These are phyloP conservation scores for Psammodynastes pulverulentus DNA, from an alignment of 2,113 vertebrate species.

Conservation along the genomic window DNA sequence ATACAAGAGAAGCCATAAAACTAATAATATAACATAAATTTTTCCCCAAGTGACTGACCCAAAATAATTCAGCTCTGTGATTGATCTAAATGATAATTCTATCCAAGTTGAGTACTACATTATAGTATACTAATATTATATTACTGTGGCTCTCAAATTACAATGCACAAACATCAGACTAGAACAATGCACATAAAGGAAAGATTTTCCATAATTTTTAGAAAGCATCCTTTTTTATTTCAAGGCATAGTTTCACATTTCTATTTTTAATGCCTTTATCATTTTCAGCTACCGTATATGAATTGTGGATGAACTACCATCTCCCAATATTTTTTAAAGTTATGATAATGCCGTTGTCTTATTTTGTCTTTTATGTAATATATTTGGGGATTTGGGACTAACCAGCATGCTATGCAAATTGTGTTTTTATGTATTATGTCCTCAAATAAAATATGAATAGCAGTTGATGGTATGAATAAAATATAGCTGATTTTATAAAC, in stretches of 20 bases:
- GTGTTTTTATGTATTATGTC: neutral
- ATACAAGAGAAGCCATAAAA: neutral
- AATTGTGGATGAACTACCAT: neutral
- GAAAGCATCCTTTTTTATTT: neutral
- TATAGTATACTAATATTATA: neutral
- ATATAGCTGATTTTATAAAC: neutral
- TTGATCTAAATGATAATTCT: neutral
- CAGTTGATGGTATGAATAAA: neutral
- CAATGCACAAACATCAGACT: neutral
- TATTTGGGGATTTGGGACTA: neutral
- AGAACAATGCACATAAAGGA: neutral
- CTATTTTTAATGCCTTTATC: neutral
- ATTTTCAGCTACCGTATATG: neutral
- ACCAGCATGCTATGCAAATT: neutral
- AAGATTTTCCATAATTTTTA: neutral
- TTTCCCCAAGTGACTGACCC: neutral
- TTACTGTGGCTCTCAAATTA: neutral
- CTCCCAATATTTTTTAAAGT: neutral
- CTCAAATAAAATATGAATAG: neutral
- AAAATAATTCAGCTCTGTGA: neutral
- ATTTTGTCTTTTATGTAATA: neutral
- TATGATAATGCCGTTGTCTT: neutral
- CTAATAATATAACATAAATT: neutral
- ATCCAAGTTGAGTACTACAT: neutral
- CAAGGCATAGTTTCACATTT: neutral